Percentiles rank a stretch among this genome's conserved stretches.
These are phyloP conservation scores for Gyrodactylus bullatarudis DNA, from an alignment of 1,140 invertebrate species.

Conservation along the genomic window DNA sequence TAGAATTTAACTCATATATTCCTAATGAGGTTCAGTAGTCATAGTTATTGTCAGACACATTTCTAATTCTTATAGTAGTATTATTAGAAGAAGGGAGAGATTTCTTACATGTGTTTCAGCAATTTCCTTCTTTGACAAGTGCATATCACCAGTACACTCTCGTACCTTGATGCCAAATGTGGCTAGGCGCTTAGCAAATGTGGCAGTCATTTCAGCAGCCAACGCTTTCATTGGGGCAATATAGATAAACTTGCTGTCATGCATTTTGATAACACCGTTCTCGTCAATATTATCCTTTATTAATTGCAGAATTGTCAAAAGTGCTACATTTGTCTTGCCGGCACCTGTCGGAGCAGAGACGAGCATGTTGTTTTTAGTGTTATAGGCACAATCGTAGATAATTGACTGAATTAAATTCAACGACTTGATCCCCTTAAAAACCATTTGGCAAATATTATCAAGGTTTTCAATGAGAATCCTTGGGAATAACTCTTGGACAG, in stretches of 20 bases:
- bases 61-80: neutral
- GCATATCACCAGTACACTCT: conserved; percentile 91
- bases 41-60: neutral
- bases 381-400: conserved; percentile 69
- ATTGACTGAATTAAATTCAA: conserved; percentile 78
- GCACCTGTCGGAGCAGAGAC: conserved; percentile 21
- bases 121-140: conserved; percentile 69
- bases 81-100: neutral
- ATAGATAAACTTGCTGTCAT: conserved; percentile 91
- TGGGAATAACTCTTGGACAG: neutral
- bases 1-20: neutral
- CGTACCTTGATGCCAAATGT: conserved; percentile 43
- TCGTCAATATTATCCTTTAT: conserved; percentile 40
- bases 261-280: conserved; percentile 34
- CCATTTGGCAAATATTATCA: conserved; percentile 11
- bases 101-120: conserved; percentile 40
- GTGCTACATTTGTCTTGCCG: conserved; percentile 77
- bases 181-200: conserved; percentile 45
- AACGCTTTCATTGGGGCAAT: conserved; percentile 97
- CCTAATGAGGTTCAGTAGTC: neutral
- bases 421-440: conserved; percentile 43
- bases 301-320: conserved; percentile 57
- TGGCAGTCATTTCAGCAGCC: conserved; percentile 81
- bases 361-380: conserved; percentile 75
- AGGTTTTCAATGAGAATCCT: neutral